phyloP scores from a whole-genome alignment of 2,888 invertebrate species.

The Nemurella pictetii region DNA sequence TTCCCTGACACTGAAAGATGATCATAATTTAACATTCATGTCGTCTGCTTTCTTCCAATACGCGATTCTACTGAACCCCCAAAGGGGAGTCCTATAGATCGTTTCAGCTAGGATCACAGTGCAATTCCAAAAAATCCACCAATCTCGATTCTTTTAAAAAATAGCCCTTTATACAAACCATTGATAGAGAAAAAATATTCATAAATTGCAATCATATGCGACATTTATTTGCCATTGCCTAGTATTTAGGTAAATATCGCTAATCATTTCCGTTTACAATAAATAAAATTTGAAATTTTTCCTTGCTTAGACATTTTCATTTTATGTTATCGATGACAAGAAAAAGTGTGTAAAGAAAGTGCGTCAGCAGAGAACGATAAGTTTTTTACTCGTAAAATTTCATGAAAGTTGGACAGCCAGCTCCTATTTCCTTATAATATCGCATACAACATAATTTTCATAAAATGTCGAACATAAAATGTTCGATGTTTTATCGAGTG shows the following conservation, averaged over 20 bases:
- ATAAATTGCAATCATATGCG: not conserved
- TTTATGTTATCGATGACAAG: no score
- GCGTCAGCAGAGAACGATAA: no score
- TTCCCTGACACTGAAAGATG: constrained; percentile 14
- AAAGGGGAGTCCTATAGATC: not conserved
- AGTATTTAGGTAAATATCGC: not conserved
- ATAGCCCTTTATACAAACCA: not conserved
- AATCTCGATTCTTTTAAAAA: not conserved
- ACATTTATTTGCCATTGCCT: not conserved
- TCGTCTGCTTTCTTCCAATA: constrained; percentile 23
- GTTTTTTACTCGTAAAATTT: no score
- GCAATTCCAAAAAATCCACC: not conserved
- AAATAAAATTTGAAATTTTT: not conserved
- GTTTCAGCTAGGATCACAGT: not conserved
- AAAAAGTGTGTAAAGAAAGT: no score
- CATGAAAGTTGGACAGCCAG: no score
- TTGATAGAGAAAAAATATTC: not conserved
- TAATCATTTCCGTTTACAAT: not conserved
- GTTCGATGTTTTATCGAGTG: no score
- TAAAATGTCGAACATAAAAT: no score
- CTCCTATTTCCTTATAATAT: no score
- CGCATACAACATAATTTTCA: no score
- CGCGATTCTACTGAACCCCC: not conserved
- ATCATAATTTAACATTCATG: constrained; percentile 23
- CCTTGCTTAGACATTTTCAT: not conserved